Evolutionary conservation across 2,888 invertebrate genomes (phyloP).

Genomic region (Tenthredo mesomela): DNA sequence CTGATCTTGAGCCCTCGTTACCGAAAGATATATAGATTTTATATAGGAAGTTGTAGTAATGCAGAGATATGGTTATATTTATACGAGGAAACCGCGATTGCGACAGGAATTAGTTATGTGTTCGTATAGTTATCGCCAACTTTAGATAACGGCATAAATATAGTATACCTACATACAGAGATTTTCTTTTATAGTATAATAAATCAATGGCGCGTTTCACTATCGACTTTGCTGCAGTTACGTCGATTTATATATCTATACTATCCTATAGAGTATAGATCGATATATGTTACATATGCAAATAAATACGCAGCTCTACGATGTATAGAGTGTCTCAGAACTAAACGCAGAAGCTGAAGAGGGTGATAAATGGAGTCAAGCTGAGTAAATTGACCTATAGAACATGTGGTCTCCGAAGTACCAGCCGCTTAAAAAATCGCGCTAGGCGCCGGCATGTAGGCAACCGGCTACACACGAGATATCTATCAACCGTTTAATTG

Average conservation of each 20-base stretch:
- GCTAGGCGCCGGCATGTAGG: no score
- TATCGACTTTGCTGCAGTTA: not conserved
- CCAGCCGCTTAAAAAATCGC: no score
- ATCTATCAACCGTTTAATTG: no score
- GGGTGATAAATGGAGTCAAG: no score
- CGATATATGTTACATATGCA: not conserved
- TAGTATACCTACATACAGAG: constrained; percentile 56
- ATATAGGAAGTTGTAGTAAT: not conserved
- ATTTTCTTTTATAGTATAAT: constrained; percentile 4
- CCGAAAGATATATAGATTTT: not conserved
- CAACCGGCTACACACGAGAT: no score
- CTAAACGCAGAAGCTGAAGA: no score
- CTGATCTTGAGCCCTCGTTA: not conserved
- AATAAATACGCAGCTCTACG: not conserved
- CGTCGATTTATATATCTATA: not conserved
- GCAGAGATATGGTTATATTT: not conserved
- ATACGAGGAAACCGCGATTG: constrained; percentile 15
- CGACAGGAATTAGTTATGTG: constrained; percentile 42
- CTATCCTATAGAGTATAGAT: no score
- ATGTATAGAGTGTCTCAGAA: no score
- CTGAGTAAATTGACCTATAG: no score
- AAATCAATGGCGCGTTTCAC: constrained; percentile 9
- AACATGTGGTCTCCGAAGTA: no score
- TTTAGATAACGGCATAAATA: constrained; percentile 50
- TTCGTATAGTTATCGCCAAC: constrained; percentile 61